Percentiles rank a stretch among this genome's conserved stretches.
These are phyloP conservation scores for Strigamia transsilvanica DNA, from an alignment of 2,888 invertebrate species.

Conservation along the genomic window DNA sequence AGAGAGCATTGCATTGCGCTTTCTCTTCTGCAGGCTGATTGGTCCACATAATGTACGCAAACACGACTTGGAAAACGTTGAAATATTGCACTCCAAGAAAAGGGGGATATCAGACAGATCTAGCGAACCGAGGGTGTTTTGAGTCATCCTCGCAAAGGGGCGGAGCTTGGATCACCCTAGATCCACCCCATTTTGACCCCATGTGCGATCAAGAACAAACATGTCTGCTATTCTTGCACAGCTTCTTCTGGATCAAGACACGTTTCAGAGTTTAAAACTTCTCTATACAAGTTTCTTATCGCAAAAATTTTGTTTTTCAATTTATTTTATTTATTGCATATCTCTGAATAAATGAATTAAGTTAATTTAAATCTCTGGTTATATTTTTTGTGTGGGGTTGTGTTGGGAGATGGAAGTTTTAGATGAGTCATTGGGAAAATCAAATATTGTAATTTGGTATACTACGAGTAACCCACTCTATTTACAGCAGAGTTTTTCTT, in stretches of 20 bases:
- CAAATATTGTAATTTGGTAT: too few species aligned
- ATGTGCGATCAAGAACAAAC: background rate
- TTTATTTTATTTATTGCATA: background rate
- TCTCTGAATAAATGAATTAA: constrained; percentile 14
- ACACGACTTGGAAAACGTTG: background rate
- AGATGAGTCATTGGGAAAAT: too few species aligned
- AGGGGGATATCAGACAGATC: background rate
- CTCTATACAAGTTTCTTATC: background rate
- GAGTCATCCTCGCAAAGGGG: constrained; percentile 43
- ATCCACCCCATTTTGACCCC: constrained; percentile 50
- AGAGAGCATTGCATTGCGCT: constrained; percentile 31
- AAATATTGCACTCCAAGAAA: constrained; percentile 12
- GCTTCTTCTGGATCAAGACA: background rate
- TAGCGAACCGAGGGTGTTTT: constrained; percentile 23
- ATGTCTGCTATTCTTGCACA: background rate
- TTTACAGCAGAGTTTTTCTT: background rate
- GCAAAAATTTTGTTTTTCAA: background rate
- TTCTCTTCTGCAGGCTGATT: constrained; percentile 46
- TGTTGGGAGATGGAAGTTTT: too few species aligned
- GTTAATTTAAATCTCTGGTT: too few species aligned
- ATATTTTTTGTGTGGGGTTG: too few species aligned
- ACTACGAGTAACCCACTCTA: background rate
- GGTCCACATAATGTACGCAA: constrained; percentile 17
- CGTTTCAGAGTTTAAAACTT: background rate
- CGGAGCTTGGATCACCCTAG: constrained; percentile 48